These are phyloP conservation scores for Prietella phreatophila DNA, from an alignment of 2,113 vertebrate genomes.

Conservation along the genomic window DNA sequence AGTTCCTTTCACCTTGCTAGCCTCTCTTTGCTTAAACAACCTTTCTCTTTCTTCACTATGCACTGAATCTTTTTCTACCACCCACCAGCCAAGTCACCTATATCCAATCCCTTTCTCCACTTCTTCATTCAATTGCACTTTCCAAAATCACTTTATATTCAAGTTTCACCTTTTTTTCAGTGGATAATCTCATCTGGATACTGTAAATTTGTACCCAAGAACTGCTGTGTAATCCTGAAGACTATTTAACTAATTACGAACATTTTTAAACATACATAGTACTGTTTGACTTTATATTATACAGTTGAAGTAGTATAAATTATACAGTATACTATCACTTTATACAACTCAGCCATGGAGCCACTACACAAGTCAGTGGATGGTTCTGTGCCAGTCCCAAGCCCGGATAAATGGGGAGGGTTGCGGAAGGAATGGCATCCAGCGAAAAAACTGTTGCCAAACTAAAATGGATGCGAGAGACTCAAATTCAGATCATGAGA, in stretches of 20 bases:
- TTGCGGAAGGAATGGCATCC: too few species aligned
- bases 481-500: too few species aligned
- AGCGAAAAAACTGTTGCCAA: too few species aligned
- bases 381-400: too few species aligned
- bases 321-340: background rate
- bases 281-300: background rate
- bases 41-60: constrained; percentile 16
- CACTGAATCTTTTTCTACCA: background rate
- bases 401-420: too few species aligned
- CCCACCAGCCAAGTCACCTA: constrained; percentile 6
- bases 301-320: background rate
- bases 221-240: background rate
- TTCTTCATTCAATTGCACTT: background rate
- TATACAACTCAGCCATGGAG: too few species aligned
- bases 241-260: background rate
- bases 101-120: background rate
- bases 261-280: background rate
- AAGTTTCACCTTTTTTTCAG: background rate
- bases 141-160: background rate
- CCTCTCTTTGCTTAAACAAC: constrained; percentile 15
- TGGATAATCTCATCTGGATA: background rate
- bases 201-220: background rate
- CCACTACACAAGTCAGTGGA: too few species aligned
- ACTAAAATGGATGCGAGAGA: too few species aligned
- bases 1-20: constrained; percentile 25